Base-by-base conservation (phyloP, 1,140 invertebrate species). In the Akabosia matsudoensis region DNA sequence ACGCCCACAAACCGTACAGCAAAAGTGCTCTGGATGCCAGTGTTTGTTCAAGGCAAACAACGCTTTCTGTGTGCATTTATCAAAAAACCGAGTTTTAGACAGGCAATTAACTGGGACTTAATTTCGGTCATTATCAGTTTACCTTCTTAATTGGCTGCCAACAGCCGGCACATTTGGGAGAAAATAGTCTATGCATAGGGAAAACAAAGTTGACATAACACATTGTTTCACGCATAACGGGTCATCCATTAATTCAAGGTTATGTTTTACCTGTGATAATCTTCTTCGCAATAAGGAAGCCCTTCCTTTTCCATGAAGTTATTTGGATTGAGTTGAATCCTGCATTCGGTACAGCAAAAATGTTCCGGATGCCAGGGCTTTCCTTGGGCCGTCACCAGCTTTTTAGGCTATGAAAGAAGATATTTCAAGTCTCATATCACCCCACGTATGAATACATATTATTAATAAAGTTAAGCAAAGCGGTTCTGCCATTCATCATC, bases 1-100 rank as follows among this genome's bases (percentile, higher is more conserved):
- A 71, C 85, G 84, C 33, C 88, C 87, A 84, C 90, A 89, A 77
- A 88, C 86, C 22, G 85, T 85, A 84, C 90, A 91, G 79, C 88
- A 87, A 84, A 91, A 91, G 83, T 90, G 89, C 80, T 91, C 89
- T 7, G 64, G 74, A 61, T 81, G 80, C 74, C 75, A 81, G 52
- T 51, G 33, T 67, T 79, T 74, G 1, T 75, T 75, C 74, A 77
- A 51, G 0, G 74, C 79, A 54, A 52, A 61, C 7, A 74, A 3
- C 14, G 7, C 10, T 10, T 30, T 70, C 28, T 70, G 18, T 70
- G 18, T 2, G n/a, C n/a, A n/a, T 10, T n/a, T 64, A 64, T 45
- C 56, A 28, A 64, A 4, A 64, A 22, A 14, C 18, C 26, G 56
- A 14, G 26, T 22, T 22, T 64, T 64, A n/a, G n/a, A n/a, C 13